Evolutionary conservation across 2,113 vertebrate species (phyloP).

Genomic region (Gymnogyps californianus): DNA sequence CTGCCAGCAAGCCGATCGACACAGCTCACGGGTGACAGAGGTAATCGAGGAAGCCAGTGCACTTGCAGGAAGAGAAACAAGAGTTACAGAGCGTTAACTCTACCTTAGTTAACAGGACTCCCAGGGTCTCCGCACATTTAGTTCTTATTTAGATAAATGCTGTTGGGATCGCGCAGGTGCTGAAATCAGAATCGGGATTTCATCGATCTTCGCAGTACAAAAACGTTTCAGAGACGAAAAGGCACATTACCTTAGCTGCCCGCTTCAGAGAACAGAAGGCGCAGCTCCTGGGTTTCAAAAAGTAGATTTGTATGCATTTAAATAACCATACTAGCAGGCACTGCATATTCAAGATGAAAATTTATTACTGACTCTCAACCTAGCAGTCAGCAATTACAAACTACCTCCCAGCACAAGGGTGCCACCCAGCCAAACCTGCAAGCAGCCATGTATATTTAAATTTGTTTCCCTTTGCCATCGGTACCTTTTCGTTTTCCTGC

Average conservation of each 20-base stretch:
- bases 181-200: neutral
- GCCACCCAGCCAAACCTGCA: neutral
- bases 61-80: neutral
- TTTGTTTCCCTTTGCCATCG: neutral
- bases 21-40: rapidly evolving
- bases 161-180: neutral
- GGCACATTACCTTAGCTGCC: too few species aligned
- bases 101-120: neutral
- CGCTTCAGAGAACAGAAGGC: neutral
- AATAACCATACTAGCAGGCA: neutral
- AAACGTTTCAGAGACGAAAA: neutral
- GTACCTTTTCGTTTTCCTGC: neutral
- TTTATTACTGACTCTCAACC: neutral
- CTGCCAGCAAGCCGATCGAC: neutral
- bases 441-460: neutral
- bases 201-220: neutral
- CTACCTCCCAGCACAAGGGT: neutral
- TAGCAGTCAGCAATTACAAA: neutral
- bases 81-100: neutral
- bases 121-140: neutral
- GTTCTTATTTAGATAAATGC: neutral
- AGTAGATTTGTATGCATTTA: neutral
- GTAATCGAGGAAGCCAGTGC: rapidly evolving
- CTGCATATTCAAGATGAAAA: neutral
- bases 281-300: neutral